Evolutionary conservation across 1,140 invertebrate genomes (phyloP).

Genomic region (Drosophila bipectinata): DNA sequence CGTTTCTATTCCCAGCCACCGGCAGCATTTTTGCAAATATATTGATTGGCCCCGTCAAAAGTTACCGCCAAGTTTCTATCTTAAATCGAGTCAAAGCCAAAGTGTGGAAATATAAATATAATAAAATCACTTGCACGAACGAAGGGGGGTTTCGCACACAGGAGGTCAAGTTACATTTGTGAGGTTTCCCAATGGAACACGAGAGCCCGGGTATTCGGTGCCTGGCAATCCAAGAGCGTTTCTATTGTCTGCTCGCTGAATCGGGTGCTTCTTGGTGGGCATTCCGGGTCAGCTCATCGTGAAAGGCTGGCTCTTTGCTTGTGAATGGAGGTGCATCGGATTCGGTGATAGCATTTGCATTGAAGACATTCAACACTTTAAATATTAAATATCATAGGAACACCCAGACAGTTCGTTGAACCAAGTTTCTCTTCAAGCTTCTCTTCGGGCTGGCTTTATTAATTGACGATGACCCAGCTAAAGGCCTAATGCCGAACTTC

Average conservation of each 20-base stretch:
- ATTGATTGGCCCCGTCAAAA: conserved; percentile 40
- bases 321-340: conserved; percentile 9
- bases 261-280: conserved; percentile 4
- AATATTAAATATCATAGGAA: conserved; percentile 9
- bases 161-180: conserved; percentile 32
- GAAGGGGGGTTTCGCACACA: background rate
- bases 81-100: conserved; percentile 37
- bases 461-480: conserved; percentile 63
- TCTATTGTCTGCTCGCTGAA: conserved; percentile 19
- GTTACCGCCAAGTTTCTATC: conserved; percentile 30
- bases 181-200: conserved; percentile 18
- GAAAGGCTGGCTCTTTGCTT: conserved; percentile 2
- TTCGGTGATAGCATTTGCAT: conserved; percentile 8
- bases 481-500: conserved; percentile 66
- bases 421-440: conserved; percentile 19
- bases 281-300: conserved; percentile 30
- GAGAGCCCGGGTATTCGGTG: conserved; percentile 11
- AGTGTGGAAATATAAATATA: conserved; percentile 27
- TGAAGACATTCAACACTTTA: background rate
- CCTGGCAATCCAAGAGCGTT: conserved; percentile 13
- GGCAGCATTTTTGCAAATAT: conserved; percentile 15
- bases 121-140: conserved; percentile 33
- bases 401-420: conserved; percentile 11
- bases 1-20: background rate
- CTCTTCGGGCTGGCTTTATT: conserved; percentile 15